Conservation (phyloP, 2,797 vertebrate genomes). For the Semotilus atromaculatus region DNA sequence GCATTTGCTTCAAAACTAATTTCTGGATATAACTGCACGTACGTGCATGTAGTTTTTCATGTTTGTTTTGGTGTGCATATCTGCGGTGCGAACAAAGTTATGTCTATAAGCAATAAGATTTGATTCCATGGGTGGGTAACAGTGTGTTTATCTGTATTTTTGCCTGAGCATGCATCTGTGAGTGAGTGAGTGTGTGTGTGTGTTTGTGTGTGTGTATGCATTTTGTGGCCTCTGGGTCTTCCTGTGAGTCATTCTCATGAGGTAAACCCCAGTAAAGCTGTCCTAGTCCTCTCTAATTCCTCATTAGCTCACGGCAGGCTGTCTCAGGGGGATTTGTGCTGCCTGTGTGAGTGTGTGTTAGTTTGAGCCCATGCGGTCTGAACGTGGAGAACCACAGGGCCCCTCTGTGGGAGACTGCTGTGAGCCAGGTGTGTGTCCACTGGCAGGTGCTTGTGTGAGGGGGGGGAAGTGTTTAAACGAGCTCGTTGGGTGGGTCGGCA, state of each 20-base stretch:
- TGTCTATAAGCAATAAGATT: slow-evolving; percentile 44
- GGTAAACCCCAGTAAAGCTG: slow-evolving; percentile 76
- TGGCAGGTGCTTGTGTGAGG: slow-evolving; percentile 62
- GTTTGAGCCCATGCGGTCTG: slow-evolving; percentile 53
- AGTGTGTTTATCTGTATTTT: slow-evolving; percentile 28
- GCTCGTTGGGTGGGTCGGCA: slow-evolving; percentile 48
- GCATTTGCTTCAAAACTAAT: slow-evolving; percentile 34
- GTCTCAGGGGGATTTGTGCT: slow-evolving; percentile 72
- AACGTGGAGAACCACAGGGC: slow-evolving; percentile 63
- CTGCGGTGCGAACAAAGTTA: slow-evolving; percentile 27
- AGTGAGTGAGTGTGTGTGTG: background rate
- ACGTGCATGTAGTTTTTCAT: slow-evolving; percentile 11
- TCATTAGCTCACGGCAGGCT: slow-evolving; percentile 76
- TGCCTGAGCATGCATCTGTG: slow-evolving; percentile 40
- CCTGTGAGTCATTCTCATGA: slow-evolving; percentile 73
- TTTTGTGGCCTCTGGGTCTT: slow-evolving; percentile 69
- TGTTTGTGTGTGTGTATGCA: slow-evolving; percentile 44
- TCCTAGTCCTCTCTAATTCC: slow-evolving; percentile 77
- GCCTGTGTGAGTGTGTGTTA: slow-evolving; percentile 47
- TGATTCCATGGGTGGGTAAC: slow-evolving; percentile 41
- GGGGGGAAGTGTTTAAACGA: slow-evolving; percentile 1
- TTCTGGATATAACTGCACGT: slow-evolving; percentile 30
- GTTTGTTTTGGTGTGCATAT: slow-evolving; percentile 37
- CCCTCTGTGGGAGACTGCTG: slow-evolving; percentile 64
- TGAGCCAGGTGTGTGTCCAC: slow-evolving; percentile 70